Evolutionary conservation across 2,888 invertebrate genomes (phyloP).

Genomic region (Ophioninae sp.): DNA sequence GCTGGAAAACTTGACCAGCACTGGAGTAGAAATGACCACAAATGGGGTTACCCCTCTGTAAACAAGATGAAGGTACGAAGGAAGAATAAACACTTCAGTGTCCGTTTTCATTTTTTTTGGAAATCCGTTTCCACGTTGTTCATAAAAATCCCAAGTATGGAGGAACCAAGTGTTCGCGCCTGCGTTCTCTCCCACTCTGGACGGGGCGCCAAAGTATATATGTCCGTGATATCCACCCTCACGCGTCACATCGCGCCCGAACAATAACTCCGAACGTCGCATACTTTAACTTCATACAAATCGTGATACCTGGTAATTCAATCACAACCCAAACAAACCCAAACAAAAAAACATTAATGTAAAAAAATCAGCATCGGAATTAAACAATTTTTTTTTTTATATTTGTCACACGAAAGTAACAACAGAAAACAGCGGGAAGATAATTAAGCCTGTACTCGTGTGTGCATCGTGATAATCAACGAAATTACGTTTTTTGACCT

Average conservation of each 20-base stretch:
- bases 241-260: slow-evolving; percentile 67
- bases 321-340: neutral
- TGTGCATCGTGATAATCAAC: neutral
- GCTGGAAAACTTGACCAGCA: neutral
- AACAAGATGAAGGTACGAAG: too few relatives aligned
- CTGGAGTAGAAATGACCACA: too few relatives aligned
- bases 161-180: slow-evolving; percentile 59
- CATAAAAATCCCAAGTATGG: slow-evolving; percentile 51
- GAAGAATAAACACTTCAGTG: too few relatives aligned
- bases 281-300: slow-evolving; percentile 29
- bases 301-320: neutral
- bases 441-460: neutral
- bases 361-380: slow-evolving; percentile 1
- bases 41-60: too few relatives aligned
- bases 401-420: neutral
- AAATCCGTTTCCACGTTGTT: slow-evolving; percentile 2
- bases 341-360: neutral
- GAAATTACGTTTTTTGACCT: neutral
- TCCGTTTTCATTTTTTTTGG: too few relatives aligned
- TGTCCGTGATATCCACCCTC: slow-evolving; percentile 63
- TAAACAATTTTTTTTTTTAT: too few relatives aligned
- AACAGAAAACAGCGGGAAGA: neutral
- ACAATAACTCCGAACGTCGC: slow-evolving; percentile 62
- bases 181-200: slow-evolving; percentile 58
- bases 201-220: slow-evolving; percentile 66